A percentile compares a stretch with the other conserved stretches of the same genome.
phyloP scores from a whole-genome alignment of 2,888 invertebrate species.

The Odontothrips loti region DNA sequence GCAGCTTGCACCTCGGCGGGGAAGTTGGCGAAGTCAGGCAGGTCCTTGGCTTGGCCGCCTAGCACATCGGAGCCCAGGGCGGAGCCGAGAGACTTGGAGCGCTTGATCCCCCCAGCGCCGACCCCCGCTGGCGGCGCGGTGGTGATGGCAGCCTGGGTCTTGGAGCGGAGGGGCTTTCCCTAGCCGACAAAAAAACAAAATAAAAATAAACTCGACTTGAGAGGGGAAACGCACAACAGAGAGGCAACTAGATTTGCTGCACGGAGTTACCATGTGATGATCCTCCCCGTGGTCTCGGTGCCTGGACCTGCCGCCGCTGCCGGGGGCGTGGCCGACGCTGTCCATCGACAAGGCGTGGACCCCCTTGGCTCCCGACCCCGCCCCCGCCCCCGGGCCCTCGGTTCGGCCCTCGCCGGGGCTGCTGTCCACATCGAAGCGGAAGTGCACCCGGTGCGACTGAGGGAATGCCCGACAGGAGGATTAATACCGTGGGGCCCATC shows the following conservation, averaged over 20 bases:
- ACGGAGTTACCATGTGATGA: neutral
- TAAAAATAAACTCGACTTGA: conserved; percentile 33
- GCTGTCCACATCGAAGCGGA: conserved; percentile 49
- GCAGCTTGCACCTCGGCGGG: conserved; percentile 67
- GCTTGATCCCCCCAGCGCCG: conserved; percentile 55
- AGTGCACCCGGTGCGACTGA: conserved; percentile 56
- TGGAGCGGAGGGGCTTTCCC: conserved; percentile 39
- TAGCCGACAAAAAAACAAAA: conserved; percentile 41
- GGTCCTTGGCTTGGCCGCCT: conserved; percentile 48
- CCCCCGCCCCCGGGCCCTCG: conserved; percentile 31
- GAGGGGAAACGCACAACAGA: neutral
- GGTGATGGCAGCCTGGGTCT: conserved; percentile 34
- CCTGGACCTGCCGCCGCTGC: neutral
- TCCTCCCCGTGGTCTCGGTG: conserved; percentile 17
- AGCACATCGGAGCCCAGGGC: conserved; percentile 55
- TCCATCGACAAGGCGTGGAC: neutral
- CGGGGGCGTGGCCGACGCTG: neutral
- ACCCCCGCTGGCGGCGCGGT: neutral
- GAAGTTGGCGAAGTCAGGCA: conserved; percentile 72
- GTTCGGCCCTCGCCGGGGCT: neutral
- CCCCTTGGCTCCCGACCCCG: conserved; percentile 32
- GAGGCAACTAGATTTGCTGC: neutral
- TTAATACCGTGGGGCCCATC: neutral
- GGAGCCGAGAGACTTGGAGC: conserved; percentile 77
- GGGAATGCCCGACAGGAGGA: neutral